phyloP scores from a whole-genome alignment of 2,888 invertebrate species.

The Drosophila affinis region DNA sequence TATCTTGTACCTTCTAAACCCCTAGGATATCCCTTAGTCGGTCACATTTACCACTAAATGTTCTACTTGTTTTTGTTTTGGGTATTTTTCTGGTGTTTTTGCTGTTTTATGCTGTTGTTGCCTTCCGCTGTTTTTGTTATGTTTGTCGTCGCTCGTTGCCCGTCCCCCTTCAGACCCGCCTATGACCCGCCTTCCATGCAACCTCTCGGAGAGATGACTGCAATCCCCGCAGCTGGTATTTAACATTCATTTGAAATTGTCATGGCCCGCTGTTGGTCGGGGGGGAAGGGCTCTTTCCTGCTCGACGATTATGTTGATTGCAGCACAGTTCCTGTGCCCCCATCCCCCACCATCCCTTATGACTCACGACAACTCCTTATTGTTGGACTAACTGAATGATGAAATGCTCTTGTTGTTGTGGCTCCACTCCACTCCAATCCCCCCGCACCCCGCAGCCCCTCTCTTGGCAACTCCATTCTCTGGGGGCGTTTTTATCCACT shows the following conservation, averaged over 20 bases:
- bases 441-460: not conserved
- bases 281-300: conserved; percentile 55
- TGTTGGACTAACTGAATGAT: conserved; percentile 77
- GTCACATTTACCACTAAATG: conserved; percentile 3
- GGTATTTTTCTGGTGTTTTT: conserved; percentile 18
- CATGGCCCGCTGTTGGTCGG: conserved; percentile 57
- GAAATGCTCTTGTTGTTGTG: conserved; percentile 21
- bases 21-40: conserved; percentile 11
- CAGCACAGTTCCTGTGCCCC: conserved; percentile 73
- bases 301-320: conserved; percentile 78
- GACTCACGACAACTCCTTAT: conserved; percentile 53
- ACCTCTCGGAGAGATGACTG: conserved; percentile 37
- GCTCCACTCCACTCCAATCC: not conserved
- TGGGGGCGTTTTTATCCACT: conserved; percentile 61
- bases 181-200: too few species aligned
- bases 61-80: not conserved
- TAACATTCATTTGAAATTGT: conserved; percentile 78
- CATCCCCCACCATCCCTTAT: conserved; percentile 24
- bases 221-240: conserved; percentile 55
- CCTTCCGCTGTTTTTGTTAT: conserved; percentile 48
- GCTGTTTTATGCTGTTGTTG: conserved; percentile 25
- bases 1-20: too few species aligned
- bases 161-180: not conserved
- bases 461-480: not conserved
- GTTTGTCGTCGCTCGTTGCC: conserved; percentile 50